phyloP scores from a whole-genome alignment of 1,140 invertebrate genomes.

The Sesamia nonagrioides region DNA sequence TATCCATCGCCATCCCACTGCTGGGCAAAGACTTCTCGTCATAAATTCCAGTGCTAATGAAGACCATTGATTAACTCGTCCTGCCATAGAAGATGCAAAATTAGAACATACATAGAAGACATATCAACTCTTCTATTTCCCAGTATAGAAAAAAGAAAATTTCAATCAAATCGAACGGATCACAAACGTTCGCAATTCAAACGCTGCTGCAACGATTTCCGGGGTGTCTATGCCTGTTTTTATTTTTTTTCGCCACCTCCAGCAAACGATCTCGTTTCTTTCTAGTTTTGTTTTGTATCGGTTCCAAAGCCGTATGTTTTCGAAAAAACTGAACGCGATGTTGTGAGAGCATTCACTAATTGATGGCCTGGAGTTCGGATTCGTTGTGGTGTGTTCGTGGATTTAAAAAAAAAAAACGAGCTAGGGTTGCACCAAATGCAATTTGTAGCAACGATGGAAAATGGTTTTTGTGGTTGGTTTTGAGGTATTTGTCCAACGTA shows the following conservation, averaged over 20 bases:
- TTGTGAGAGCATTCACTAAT: constrained; percentile 80
- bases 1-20: too few relatives aligned
- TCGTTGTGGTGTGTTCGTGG: constrained; percentile 75
- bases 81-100: too few relatives aligned
- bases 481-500: too few relatives aligned
- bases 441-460: constrained; percentile 1
- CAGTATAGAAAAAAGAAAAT: constrained; percentile 53
- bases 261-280: constrained; percentile 53
- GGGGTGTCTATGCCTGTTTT: constrained; percentile 56
- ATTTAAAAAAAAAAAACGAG: constrained; percentile 36
- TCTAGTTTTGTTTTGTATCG: constrained; percentile 65
- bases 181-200: constrained; percentile 71
- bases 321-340: constrained; percentile 61
- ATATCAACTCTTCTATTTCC: constrained; percentile 56
- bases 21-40: too few relatives aligned
- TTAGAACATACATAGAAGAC: not conserved
- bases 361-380: constrained; percentile 72
- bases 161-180: constrained; percentile 71
- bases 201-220: constrained; percentile 72
- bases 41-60: too few relatives aligned
- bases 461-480: not conserved
- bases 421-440: constrained; percentile 17
- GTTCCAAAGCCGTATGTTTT: constrained; percentile 76
- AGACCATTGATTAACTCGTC: too few relatives aligned
- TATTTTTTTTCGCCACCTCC: constrained; percentile 71